These are phyloP conservation scores for Calvadosia cruxmelitensis DNA, from an alignment of 30 jellyfish, hydroid and myxozoan species.

Conservation along the genomic window DNA sequence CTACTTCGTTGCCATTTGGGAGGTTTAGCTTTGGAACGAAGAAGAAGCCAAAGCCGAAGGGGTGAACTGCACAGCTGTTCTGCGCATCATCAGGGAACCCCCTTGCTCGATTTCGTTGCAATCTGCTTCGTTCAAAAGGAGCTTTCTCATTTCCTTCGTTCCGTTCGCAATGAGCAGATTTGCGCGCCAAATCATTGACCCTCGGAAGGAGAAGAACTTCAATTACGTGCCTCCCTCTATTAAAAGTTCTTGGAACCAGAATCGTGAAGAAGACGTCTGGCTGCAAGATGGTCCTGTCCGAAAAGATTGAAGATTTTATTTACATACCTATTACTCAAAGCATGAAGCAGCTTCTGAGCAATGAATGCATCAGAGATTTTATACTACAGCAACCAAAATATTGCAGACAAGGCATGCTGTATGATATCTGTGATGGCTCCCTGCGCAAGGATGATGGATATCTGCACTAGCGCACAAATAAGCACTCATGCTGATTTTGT, in stretches of 20 bases:
- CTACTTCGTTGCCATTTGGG: no score
- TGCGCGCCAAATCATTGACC: no score
- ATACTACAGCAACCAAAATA: conserved; percentile 5
- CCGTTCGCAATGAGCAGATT: no score
- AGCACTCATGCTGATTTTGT: conserved; percentile 14
- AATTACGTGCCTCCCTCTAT: no score
- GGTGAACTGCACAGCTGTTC: no score
- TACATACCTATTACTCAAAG: conserved; percentile 27
- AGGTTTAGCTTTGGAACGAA: no score
- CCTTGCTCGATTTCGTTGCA: no score
- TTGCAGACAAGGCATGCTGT: conserved; percentile 6
- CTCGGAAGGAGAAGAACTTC: no score
- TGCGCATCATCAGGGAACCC: no score
- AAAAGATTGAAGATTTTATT: conserved; percentile 18
- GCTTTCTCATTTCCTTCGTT: no score
- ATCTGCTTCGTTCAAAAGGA: no score
- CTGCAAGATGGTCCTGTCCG: conserved; percentile 1
- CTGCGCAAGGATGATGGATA: conserved; percentile 18
- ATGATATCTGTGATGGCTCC: conserved; percentile 35
- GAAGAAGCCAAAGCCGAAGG: no score
- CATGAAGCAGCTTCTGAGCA: conserved; percentile 25
- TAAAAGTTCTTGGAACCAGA: conserved; percentile 13
- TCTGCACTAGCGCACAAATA: conserved; percentile 2
- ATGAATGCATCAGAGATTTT: conserved; percentile 2
- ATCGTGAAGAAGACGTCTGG: conserved; percentile 10